Evolutionary conservation across 2,797 vertebrate species (phyloP), one percentile per base, ranked within the genome.

Genomic region (Paedocypris micromegethes): DNA sequence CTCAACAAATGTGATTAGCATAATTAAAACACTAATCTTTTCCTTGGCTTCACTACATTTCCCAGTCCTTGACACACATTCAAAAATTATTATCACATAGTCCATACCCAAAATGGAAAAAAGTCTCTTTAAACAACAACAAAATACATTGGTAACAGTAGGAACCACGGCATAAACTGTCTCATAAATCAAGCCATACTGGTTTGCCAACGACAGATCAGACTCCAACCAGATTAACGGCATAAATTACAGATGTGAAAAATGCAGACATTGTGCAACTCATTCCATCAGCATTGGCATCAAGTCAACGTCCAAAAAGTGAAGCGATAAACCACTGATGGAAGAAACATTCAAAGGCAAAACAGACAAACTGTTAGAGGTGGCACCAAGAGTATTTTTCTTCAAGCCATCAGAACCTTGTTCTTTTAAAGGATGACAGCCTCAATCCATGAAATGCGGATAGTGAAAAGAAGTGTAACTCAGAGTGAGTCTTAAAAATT

Each of bases 281-380:
- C 4, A n/a, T 54, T 56, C 70, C 49, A 70, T 56, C 62, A 64
- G 60, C 46, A 53, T 9, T 63, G 48, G 47, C 58, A 58, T 64
- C 23, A 67, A 63, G 66, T 67, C 47, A 66, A 58, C 65, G 64
- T 57, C 46, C 62, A 9, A 68, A 73, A 44, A 64, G 57, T 57
- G 9, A 72, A 69, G 53, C 57, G 44, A 44, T 46, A 75, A 73
- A 76, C 66, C 65, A 66, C 66, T 72, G 58, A 77, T 44, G 51
- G 63, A 67, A 56, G 9, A 66, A 62, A 63, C 62, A 73, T 59
- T 55, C 46, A 46, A 50, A 56, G 42, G 49, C 49, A 62, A 46
- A 46, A 39, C n/a, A 6, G 3, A 1, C 7, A 57, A 37, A 44
- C 38, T 62, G 65, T 9, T 49, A 64, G 59, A 23, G 43, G 52